Base-by-base conservation (phyloP, 2,888 invertebrate genomes). In the Megaustenia siamemsis region DNA sequence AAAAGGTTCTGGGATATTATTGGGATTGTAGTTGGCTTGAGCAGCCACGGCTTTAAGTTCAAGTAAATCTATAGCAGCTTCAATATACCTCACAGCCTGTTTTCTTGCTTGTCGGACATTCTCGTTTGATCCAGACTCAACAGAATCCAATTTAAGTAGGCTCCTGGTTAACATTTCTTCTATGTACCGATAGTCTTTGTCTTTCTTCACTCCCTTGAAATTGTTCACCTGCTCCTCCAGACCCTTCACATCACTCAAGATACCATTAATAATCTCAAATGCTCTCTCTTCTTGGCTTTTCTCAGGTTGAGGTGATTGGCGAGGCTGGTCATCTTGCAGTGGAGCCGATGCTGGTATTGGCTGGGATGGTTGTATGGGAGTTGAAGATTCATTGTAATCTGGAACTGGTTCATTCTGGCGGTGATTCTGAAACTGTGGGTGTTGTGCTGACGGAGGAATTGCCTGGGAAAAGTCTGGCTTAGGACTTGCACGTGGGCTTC, bases 111-210 rank as follows among this genome's bases (percentile, higher is more conserved):
- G 96, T 86, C 98, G 95, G 81, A 99, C 97, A 90, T 97, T 96
- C 82, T 98, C 98, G 92, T 97, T 97, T 24, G 98, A 98, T 88
- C 98, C 97, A 0, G 98, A 97, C 92, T 98, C 98, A 87, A 99
- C 96, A 91, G 97, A 96, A 93, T 99, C 99, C 88, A 99, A 94
- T 93, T 94, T 93, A 38, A 98, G 96, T 89, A 99, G 95, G 94
- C 97, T 97, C 88, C 98, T 96, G 0, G 98, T 98, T 66, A 99
- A 95, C 98, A 99, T 98, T 95, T 99, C 99, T 93, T 99, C 99
- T 86, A 99, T 95, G 93, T 96, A 98, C 86, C 97, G 95, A 93
- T 97, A 99, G 88, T 96, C 95, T 92, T 97, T 97, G 92, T 97
- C 97, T 90, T 82, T 87, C 82, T 92, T 93, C 32, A 81, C 81